Conservation (phyloP, 2,113 vertebrate genomes). For the rat (Rattus norvegicus) region DNA sequence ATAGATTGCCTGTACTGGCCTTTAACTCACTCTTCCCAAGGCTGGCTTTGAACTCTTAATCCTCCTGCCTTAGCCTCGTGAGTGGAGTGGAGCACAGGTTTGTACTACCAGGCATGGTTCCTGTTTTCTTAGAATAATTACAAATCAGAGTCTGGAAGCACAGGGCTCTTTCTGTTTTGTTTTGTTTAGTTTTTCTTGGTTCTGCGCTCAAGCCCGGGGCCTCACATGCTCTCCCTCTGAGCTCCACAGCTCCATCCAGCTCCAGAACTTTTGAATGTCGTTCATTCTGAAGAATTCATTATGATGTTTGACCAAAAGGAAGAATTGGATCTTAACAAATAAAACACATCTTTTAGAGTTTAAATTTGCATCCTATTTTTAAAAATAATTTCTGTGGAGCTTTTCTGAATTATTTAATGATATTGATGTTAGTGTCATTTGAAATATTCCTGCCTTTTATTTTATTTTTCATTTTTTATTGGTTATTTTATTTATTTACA, state of each 20-base stretch:
- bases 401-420: slow-evolving; percentile 41
- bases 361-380: background rate
- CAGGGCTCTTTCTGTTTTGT: background rate
- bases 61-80: background rate
- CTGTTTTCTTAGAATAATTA: background rate
- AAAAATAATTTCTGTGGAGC: slow-evolving; percentile 31
- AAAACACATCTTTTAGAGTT: slow-evolving; percentile 6
- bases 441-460: background rate
- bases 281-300: slow-evolving; percentile 35
- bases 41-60: background rate
- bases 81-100: background rate
- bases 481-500: no score
- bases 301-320: slow-evolving; percentile 6
- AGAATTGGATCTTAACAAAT: slow-evolving; percentile 9
- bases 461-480: background rate
- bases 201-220: background rate
- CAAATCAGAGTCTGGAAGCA: slow-evolving; percentile 41
- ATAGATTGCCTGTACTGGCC: background rate
- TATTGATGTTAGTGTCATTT: background rate
- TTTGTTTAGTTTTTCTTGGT: background rate
- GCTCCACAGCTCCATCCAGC: background rate
- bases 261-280: slow-evolving; percentile 22
- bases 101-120: background rate
- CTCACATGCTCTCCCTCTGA: background rate
- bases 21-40: background rate